Evolutionary conservation across 2,797 vertebrate genomes (phyloP), one percentile per base, ranked within the genome.

Genomic region (Melanotaenia pygmaea): DNA sequence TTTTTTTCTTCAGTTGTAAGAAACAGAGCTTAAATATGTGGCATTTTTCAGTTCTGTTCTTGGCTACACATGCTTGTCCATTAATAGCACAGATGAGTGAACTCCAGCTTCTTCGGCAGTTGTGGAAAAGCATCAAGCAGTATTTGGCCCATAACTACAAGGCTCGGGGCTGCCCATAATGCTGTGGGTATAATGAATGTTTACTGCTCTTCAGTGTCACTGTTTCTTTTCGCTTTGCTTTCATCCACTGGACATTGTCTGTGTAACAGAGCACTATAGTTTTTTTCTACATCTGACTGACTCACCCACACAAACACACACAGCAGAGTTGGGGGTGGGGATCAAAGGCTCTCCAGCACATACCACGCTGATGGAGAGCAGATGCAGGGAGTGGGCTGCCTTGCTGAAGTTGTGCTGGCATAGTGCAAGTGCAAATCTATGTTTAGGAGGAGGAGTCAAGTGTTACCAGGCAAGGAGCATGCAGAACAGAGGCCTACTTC

Each of bases 281-380:
- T 70, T 43, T 24, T 61, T 89, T 90, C 81, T 86, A 57, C 82
- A 85, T 79, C 84, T 87, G 77, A 74, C 82, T 85, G 78, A 88
- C 82, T 86, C 86, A 85, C 77, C 58, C 59, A 37, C 59, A 30
- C 62, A 70, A 74, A 83, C 53, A 81, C 70, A 84, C 70, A 72
- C 62, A 67, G 53, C 64, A 34, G 69, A 82, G 78, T 71, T 79
- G 76, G 80, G 20, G 71, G 26, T 59, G 86, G 85, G 78, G 86
- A 93, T 94, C 91, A 95, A 94, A 95, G 91, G 77, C 89, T 89
- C 76, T 89, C 72, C 87, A 62, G 86, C 89, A 91, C 92, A 95
- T 94, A 94, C 92, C 92, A 92, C 90, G 83, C 87, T 95, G 93
- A 95, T 95, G 89, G 86, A 89, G 92, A 94, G 91, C 94, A 95